phyloP scores from a whole-genome alignment of 2,797 vertebrate genomes.

The Notoglanidium macrostoma region DNA sequence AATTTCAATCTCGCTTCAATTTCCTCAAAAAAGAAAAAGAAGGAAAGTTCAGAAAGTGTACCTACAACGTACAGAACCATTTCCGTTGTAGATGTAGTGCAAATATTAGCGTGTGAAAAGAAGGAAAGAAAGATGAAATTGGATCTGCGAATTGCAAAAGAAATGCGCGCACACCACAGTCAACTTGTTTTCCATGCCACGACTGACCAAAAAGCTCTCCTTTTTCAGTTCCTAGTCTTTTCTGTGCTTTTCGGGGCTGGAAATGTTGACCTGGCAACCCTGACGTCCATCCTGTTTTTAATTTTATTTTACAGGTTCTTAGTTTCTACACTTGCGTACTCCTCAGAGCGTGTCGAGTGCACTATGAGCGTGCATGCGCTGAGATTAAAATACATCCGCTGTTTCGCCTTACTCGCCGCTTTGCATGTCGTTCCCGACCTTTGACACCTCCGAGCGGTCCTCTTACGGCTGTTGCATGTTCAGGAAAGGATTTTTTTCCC shows the following conservation, averaged over 20 bases:
- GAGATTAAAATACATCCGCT: not conserved
- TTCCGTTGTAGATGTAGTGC: not conserved
- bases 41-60: not conserved
- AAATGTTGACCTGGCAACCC: not conserved
- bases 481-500: not conserved
- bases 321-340: not conserved
- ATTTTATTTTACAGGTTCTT: not conserved
- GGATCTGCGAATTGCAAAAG: not conserved
- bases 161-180: not conserved
- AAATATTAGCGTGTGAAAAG: not conserved
- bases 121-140: not conserved
- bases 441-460: slow-evolving; percentile 5
- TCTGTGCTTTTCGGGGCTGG: not conserved
- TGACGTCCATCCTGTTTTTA: not conserved
- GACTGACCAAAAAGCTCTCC: not conserved
- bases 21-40: not conserved
- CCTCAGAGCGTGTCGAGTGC: not conserved
- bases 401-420: slow-evolving; percentile 19
- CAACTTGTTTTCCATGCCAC: not conserved
- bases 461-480: not conserved
- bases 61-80: not conserved
- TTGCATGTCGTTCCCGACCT: slow-evolving; percentile 27
- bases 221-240: not conserved
- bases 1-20: not conserved
- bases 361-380: not conserved